Evolutionary conservation across 92 coral and sea anemone species (phyloP), one percentile per base, ranked within the genome.

Genomic region (Phenganax marumi): DNA sequence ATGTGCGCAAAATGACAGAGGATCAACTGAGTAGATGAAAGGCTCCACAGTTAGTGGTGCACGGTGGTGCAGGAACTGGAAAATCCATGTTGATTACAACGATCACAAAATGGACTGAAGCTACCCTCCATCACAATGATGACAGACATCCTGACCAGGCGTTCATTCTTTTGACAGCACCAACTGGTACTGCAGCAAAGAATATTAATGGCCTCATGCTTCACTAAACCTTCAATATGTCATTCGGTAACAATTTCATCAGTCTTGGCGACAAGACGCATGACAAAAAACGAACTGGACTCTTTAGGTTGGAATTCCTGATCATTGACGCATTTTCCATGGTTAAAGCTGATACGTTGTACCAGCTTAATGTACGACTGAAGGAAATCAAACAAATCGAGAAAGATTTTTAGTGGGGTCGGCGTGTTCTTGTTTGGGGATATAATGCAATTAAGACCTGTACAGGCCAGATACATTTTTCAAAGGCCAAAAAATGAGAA

Each of bases 131-230:
- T 12, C 68, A 39, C 18, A 26, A 62, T 62, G 79, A 73, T 50
- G 79, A 73, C 51, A 73, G 79, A 52, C 61, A 73, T 73, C 79
- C 58, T 12, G 79, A 73, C 49, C 79, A 73, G 61, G 61, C 79
- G 51, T 73, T 73, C 62, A 73, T 73, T 50, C 60, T 73, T 48
- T 73, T 73, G 60, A 73, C 79, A 49, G 79, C 79, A 73, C 79
- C 79, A 73, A 73, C 79, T 52, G 79, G 57, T 73, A 73, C 79
- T 50, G 79, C 79, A 73, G 79, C 79, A 60, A 73, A 73, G 51
- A 73, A 73, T 52, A 73, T 73, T 51, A 48, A 73, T 25, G 79
- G 56, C 51, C 58, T 73, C 79, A 73, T 60, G 19, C 62, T 73
- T 25, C 79, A 73, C 79, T 73, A 60, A 12, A 43, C 79, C 51